Evolutionary conservation across 2,888 invertebrate species (phyloP), one percentile per base, ranked within the genome.

Genomic region (Pristionchus fissidentatus): DNA sequence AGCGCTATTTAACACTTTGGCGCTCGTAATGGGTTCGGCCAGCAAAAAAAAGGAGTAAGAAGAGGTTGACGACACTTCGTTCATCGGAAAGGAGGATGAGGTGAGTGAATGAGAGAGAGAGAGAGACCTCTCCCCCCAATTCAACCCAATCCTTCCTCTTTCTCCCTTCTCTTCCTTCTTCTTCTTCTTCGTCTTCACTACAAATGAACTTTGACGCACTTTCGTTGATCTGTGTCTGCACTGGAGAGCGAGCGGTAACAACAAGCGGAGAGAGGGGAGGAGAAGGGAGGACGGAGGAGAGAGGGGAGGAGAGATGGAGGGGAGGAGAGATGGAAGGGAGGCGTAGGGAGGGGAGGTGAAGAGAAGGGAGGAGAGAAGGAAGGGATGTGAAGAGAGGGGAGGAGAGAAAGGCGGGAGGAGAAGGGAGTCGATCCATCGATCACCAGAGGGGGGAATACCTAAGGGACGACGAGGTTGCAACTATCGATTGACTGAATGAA

Each of bases 141-240:
- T 29, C 41, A 46, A n/a, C 77, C 49, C 49, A 29, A 19, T 22
- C 46, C 35, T 62, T 62, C 32, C 62, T 62, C 62, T 7, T 29
- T 62, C 29, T 62, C 62, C 29, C 29, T 10, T 43, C 73, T 43
- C 73, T 10, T 43, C 46, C 75, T 1, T 78, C 35, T 8, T 77
- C 35, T 35, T 49, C 78, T 13, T 46, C 5, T 26, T 75, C 75
- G 22, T 29, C 38, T 22, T 19, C 75, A 26, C 75, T 38, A 26
- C 49, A 32, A 77, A 49, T 10, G 75, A 77, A 77, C 75, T 77
- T 77, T 49, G 75, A 19, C 49, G 75, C 75, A 77, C 75, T 77
- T 77, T 77, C 29, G 75, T 77, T 77, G 75, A 49, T 77, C 75
- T 77, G 13, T 77, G 29, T 26, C 46, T 77, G 75, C 49, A 77